Base-by-base conservation (phyloP, 1,140 invertebrate genomes). In the Drosophila subobscura region DNA sequence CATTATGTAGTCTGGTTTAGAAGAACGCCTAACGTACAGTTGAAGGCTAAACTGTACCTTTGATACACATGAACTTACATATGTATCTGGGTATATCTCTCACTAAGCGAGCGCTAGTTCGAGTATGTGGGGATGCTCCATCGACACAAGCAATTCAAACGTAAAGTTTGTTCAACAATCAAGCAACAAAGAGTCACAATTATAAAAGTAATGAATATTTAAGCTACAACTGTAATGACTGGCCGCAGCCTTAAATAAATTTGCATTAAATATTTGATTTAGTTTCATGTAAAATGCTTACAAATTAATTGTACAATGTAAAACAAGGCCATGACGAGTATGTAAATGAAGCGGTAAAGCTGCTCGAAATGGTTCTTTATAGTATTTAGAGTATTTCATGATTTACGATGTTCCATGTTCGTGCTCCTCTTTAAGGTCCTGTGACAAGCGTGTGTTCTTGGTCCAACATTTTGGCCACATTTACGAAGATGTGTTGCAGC, bases 201-300 rank as follows among this genome's bases (percentile, higher is more conserved):
- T 68, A 88, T 73, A 67, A 67, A 47, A 67, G 23, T 73, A 73
- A 73, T 73, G 80, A 86, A 86, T 78, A 88, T 79, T 79, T 86
- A 86, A 88, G 83, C 74, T 76, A 86, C 70, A 81, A 68, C 64
- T 73, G 51, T 46, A 47, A 75, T 65, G 74, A 78, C 52, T 47
- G 44, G 37, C 49, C 22, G 54, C 64, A 73, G 70, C 73, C 59
- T 61, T 44, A 72, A 57, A 85, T 66, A 88, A 83, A 89, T 83
- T 88, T 88, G 57, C 60, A 58, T 83, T 88, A 88, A 79, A 88
- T 88, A 88, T 88, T 88, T 88, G 65, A 83, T 83, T 88, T 88
- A 74, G 56, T 59, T 74, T 71, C 63, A 40, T 79, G 72, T 85
- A 85, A 88, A 86, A 75, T 67, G 46, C 83, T 86, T 86, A 86